These are phyloP conservation scores for Barypeithes pellucidus DNA, from an alignment of 2,888 invertebrate genomes.

Conservation along the genomic window DNA sequence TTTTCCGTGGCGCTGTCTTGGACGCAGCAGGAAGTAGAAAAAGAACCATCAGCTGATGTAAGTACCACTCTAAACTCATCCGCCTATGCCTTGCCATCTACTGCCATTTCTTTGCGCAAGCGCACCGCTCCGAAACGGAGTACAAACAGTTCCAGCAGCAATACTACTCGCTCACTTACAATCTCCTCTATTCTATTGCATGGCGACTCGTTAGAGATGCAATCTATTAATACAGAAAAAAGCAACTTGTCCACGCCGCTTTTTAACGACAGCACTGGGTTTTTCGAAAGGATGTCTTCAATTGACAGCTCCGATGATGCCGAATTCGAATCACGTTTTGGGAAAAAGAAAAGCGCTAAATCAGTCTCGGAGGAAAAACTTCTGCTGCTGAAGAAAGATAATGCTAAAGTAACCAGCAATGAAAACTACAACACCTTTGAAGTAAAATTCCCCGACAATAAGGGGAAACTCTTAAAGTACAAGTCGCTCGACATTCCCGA, in stretches of 20 bases:
- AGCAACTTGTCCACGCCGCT: constrained; percentile 64
- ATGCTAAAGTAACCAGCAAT: constrained; percentile 64
- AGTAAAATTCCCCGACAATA: constrained; percentile 62
- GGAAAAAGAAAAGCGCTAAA: constrained; percentile 63
- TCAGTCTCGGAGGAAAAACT: constrained; percentile 64
- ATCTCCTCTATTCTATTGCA: constrained; percentile 52
- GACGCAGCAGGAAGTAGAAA: constrained; percentile 69
- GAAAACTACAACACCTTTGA: constrained; percentile 68
- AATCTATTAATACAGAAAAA: constrained; percentile 61
- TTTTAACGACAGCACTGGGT: constrained; percentile 56
- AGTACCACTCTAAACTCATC: constrained; percentile 65
- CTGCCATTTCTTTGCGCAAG: constrained; percentile 60
- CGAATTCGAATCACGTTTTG: constrained; percentile 62
- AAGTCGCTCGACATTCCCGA: constrained; percentile 67
- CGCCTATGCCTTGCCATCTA: constrained; percentile 61
- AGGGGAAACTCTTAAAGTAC: constrained; percentile 65
- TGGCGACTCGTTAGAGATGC: constrained; percentile 58
- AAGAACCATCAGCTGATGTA: constrained; percentile 67
- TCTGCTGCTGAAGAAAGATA: constrained; percentile 62
- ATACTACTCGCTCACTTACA: constrained; percentile 36
- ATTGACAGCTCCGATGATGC: constrained; percentile 67
- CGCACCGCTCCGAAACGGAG: constrained; percentile 53
- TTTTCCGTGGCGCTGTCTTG: constrained; percentile 61
- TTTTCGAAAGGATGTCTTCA: constrained; percentile 57
- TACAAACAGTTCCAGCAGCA: constrained; percentile 48